These are phyloP conservation scores for Spondyliosoma cantharus DNA, from an alignment of 2,797 vertebrate species.

Conservation along the genomic window DNA sequence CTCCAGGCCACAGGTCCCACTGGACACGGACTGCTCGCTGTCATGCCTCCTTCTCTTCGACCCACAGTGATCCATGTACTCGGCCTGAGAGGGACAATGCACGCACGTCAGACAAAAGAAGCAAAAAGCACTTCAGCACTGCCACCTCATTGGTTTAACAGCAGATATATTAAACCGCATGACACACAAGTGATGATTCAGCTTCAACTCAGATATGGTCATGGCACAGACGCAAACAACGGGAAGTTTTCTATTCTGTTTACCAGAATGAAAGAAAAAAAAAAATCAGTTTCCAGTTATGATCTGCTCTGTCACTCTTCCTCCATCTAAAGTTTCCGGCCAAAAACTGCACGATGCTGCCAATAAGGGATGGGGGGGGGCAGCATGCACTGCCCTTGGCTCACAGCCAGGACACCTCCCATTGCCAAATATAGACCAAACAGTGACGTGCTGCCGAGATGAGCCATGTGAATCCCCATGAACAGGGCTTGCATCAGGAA, in stretches of 20 bases:
- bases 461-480: slow-evolving; percentile 83
- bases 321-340: slow-evolving; percentile 43
- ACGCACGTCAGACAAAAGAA: slow-evolving; percentile 27
- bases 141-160: not conserved
- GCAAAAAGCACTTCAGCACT: not conserved
- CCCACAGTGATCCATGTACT: slow-evolving; percentile 87
- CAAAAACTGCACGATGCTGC: slow-evolving; percentile 50
- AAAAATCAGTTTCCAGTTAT: slow-evolving; percentile 34
- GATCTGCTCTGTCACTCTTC: slow-evolving; percentile 51
- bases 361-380: slow-evolving; percentile 25
- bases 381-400: slow-evolving; percentile 73
- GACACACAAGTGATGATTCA: slow-evolving; percentile 1
- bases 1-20: slow-evolving; percentile 83
- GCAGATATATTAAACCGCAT: not conserved
- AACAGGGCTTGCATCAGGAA: slow-evolving; percentile 78
- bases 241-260: not conserved
- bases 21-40: slow-evolving; percentile 85
- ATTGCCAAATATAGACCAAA: slow-evolving; percentile 84
- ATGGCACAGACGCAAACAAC: not conserved
- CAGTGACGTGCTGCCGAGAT: slow-evolving; percentile 78
- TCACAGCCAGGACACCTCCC: slow-evolving; percentile 78
- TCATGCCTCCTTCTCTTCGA: slow-evolving; percentile 91
- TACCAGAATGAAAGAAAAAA: not conserved
- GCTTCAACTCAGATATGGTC: slow-evolving; percentile 2
- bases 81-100: slow-evolving; percentile 79